Conservation (phyloP, 2,113 vertebrate species). For the Pseudopipra pipra region DNA sequence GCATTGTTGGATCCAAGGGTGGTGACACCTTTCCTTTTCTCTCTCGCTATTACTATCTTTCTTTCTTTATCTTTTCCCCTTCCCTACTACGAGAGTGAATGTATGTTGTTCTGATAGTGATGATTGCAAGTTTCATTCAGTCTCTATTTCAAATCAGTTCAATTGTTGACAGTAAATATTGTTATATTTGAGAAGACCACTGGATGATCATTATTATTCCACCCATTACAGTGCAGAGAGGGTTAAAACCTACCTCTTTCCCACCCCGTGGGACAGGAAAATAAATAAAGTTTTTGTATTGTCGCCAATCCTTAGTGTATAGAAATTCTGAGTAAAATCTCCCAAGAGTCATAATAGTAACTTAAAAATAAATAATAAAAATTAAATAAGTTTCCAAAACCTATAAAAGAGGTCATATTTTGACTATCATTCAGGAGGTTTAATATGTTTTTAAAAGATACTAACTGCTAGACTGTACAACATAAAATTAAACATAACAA, state of each 20-base stretch:
- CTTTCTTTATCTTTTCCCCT: not conserved
- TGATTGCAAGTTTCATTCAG: not conserved
- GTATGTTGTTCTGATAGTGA: not conserved
- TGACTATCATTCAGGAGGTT: not conserved
- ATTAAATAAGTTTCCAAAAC: not conserved
- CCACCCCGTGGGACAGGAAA: not conserved
- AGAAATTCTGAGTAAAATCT: not conserved
- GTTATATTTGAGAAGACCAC: not conserved
- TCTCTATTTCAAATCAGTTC: not conserved
- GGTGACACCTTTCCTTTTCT: not conserved
- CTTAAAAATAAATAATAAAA: not conserved
- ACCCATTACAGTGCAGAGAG: not conserved
- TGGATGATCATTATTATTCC: not conserved
- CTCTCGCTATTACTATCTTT: not conserved
- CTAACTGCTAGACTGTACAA: not conserved
- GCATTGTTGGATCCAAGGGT: not conserved
- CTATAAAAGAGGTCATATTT: not conserved
- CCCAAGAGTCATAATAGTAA: not conserved
- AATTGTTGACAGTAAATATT: not conserved
- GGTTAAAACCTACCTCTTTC: not conserved
- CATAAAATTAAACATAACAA: not conserved
- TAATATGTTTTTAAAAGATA: not conserved
- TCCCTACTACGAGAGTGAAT: not conserved
- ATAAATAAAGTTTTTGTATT: not conserved
- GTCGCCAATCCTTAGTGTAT: not conserved